Evolutionary conservation across 2,888 invertebrate genomes (phyloP).

Genomic region (Drosophila subsilvestris): DNA sequence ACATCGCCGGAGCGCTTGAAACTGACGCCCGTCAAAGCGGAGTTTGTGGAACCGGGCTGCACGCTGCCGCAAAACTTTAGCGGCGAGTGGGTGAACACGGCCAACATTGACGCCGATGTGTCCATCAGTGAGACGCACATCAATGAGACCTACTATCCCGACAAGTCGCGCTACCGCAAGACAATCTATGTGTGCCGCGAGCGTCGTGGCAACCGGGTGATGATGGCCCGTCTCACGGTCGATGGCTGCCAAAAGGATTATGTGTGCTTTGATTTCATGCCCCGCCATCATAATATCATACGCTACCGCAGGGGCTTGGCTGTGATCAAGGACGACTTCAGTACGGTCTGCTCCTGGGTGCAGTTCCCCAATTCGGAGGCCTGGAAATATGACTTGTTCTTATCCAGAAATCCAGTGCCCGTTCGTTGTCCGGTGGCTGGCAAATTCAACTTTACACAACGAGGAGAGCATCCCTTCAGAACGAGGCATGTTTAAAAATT

Average conservation of each 20-base stretch:
- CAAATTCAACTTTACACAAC: slow-evolving; percentile 96
- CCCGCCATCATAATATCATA: slow-evolving; percentile 97
- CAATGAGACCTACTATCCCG: slow-evolving; percentile 97
- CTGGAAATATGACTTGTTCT: slow-evolving; percentile 94
- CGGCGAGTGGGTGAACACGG: slow-evolving; percentile 98
- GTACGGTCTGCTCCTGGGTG: slow-evolving; percentile 97
- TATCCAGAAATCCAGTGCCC: slow-evolving; percentile 93
- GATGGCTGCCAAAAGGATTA: slow-evolving; percentile 99
- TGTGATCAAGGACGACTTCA: slow-evolving; percentile 94
- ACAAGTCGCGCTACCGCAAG: slow-evolving; percentile 93
- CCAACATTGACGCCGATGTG: slow-evolving; percentile 97
- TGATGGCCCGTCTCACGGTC: slow-evolving; percentile 98
- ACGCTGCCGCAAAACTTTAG: slow-evolving; percentile 96
- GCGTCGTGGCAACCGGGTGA: slow-evolving; percentile 93
- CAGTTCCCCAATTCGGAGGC: slow-evolving; percentile 93
- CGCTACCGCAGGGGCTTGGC: slow-evolving; percentile 94
- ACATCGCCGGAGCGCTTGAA: slow-evolving; percentile 95
- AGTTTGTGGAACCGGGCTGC: slow-evolving; percentile 95
- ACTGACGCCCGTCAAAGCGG: slow-evolving; percentile 94
- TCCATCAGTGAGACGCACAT: slow-evolving; percentile 98
- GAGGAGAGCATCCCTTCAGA: slow-evolving; percentile 94
- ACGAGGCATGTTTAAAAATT: slow-evolving; percentile 86
- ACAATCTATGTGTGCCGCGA: slow-evolving; percentile 98
- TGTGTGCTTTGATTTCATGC: slow-evolving; percentile 97
- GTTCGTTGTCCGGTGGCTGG: slow-evolving; percentile 98